phyloP scores from a whole-genome alignment of 2,888 invertebrate species.

The Drosophila subsilvestris region DNA sequence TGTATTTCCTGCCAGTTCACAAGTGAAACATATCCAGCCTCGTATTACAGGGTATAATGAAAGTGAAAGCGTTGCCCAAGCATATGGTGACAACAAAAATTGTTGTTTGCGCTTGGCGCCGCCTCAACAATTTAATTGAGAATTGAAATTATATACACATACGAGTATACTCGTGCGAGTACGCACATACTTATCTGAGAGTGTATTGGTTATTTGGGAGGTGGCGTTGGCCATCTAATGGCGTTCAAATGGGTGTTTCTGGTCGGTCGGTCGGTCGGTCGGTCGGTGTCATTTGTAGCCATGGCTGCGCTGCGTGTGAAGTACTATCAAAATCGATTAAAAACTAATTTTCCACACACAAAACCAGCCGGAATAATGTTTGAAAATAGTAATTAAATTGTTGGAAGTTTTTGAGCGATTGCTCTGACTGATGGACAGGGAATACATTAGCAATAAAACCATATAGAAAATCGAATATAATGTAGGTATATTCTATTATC shows the following conservation, averaged over 20 bases:
- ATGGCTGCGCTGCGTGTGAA: slow-evolving; percentile 58
- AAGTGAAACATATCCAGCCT: background rate
- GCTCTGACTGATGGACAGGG: slow-evolving; percentile 25
- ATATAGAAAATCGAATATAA: too few species aligned
- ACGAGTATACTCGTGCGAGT: slow-evolving; percentile 1
- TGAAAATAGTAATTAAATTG: slow-evolving; percentile 30
- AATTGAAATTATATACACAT: slow-evolving; percentile 66
- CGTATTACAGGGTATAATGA: slow-evolving; percentile 5
- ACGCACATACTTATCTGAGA: slow-evolving; percentile 9
- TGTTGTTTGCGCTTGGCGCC: slow-evolving; percentile 59
- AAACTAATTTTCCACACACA: slow-evolving; percentile 71
- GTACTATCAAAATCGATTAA: slow-evolving; percentile 81
- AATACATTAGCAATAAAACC: background rate
- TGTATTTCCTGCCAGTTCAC: too few species aligned
- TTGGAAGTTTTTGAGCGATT: slow-evolving; percentile 19
- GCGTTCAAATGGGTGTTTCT: slow-evolving; percentile 44
- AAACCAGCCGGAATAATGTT: slow-evolving; percentile 23
- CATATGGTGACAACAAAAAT: slow-evolving; percentile 77
- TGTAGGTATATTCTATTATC: too few species aligned
- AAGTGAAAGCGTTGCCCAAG: slow-evolving; percentile 62
- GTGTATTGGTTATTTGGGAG: slow-evolving; percentile 21
- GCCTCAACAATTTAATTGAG: slow-evolving; percentile 76
- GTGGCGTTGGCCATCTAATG: slow-evolving; percentile 22
- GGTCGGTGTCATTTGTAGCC: slow-evolving; percentile 46
- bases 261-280: background rate